A percentile compares a stretch with the other conserved stretches of the same genome.
Evolutionary conservation across 2,888 invertebrate species (phyloP).

Genomic region (Chorisops tibialis): DNA sequence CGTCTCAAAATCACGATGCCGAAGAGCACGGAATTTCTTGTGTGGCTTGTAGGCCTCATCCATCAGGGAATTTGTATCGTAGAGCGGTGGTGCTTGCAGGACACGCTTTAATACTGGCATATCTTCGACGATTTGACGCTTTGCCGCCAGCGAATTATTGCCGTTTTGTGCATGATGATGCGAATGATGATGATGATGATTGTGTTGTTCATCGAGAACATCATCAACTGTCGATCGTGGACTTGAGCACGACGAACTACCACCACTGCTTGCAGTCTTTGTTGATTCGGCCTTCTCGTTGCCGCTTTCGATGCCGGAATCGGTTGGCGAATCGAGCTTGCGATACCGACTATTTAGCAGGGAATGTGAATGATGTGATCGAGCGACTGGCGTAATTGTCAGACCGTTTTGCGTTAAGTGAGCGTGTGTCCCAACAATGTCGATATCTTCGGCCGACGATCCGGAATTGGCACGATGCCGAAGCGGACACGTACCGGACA

Average conservation of each 20-base stretch:
- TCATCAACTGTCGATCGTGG: slow-evolving; percentile 82
- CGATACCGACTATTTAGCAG: slow-evolving; percentile 62
- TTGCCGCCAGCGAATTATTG: slow-evolving; percentile 39
- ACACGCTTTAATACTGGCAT: slow-evolving; percentile 93
- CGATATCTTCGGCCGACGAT: slow-evolving; percentile 66
- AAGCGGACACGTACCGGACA: slow-evolving; percentile 69
- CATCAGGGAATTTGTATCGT: slow-evolving; percentile 87
- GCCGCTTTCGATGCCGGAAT: slow-evolving; percentile 90
- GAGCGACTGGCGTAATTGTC: slow-evolving; percentile 66
- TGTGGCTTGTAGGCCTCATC: slow-evolving; percentile 94
- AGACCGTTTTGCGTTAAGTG: slow-evolving; percentile 70
- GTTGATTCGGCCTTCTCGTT: slow-evolving; percentile 77
- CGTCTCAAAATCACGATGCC: slow-evolving; percentile 72
- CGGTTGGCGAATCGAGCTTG: slow-evolving; percentile 86
- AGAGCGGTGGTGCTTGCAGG: slow-evolving; percentile 85
- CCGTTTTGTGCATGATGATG: slow-evolving; percentile 32
- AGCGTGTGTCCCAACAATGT: slow-evolving; percentile 60
- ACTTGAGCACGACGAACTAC: slow-evolving; percentile 79
- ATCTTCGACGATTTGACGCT: slow-evolving; percentile 69
- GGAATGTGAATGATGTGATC: slow-evolving; percentile 45
- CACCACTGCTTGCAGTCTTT: slow-evolving; percentile 69
- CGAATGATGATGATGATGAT: slow-evolving; percentile 42
- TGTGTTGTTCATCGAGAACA: slow-evolving; percentile 61
- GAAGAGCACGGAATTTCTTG: slow-evolving; percentile 87
- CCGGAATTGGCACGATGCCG: slow-evolving; percentile 74